Evolutionary conservation across 1,140 invertebrate genomes (phyloP).

Genomic region (Cydia fagiglandana): DNA sequence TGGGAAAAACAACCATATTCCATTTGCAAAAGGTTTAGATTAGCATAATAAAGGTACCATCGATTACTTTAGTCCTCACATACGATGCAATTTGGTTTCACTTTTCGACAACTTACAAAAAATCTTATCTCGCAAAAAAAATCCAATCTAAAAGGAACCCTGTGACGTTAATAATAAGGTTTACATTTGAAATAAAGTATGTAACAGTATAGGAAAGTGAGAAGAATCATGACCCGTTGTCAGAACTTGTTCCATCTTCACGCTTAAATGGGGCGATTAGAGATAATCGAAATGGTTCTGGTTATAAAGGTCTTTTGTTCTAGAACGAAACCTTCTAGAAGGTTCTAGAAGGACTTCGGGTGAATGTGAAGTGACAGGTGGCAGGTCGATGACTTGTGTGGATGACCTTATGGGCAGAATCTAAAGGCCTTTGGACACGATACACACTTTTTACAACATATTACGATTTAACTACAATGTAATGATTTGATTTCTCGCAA

Average conservation of each 20-base stretch:
- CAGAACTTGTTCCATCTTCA: background rate
- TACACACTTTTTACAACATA: no score
- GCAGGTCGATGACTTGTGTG: background rate
- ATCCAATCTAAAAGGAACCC: background rate
- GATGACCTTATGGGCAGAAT: background rate
- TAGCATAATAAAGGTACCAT: background rate
- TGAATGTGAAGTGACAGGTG: slow-evolving; percentile 6
- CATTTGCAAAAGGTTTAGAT: background rate
- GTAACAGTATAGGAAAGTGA: background rate
- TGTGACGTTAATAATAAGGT: background rate
- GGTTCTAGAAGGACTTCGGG: background rate
- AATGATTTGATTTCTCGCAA: no score
- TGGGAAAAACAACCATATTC: background rate
- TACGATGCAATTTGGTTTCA: background rate
- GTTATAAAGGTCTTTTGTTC: background rate
- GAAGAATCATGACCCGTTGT: background rate
- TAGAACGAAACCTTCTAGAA: background rate
- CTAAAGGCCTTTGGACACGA: background rate
- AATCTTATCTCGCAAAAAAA: background rate
- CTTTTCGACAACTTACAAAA: background rate
- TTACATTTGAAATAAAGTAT: background rate
- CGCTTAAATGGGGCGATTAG: background rate
- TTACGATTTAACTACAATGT: no score
- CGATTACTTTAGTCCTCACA: background rate
- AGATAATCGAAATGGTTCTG: background rate